Percentiles rank a stretch among this genome's conserved stretches.
These are phyloP conservation scores for Limnephilus auricula DNA, from an alignment of 2,888 invertebrate species.

Conservation along the genomic window DNA sequence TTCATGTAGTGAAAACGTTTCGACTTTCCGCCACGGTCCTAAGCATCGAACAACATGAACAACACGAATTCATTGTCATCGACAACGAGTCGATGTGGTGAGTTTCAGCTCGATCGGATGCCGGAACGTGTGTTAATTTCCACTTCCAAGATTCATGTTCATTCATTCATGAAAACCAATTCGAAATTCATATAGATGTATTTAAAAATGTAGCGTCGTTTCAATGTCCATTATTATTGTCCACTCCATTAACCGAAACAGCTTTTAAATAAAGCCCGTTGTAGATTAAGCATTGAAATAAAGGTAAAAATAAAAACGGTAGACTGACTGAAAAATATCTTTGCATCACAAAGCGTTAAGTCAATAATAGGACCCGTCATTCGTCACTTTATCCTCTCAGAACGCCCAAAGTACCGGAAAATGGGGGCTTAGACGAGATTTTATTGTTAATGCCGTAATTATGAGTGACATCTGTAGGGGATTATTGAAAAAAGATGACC, in stretches of 20 bases:
- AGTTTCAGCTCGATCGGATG: no score
- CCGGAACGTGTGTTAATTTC: no score
- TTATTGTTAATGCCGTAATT: slow-evolving; percentile 64
- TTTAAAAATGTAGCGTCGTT: background rate
- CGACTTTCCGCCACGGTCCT: no score
- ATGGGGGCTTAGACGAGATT: slow-evolving; percentile 56
- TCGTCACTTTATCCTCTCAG: slow-evolving; percentile 59
- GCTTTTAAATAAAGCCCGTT: slow-evolving; percentile 8
- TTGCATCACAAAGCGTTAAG: slow-evolving; percentile 33
- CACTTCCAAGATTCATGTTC: no score
- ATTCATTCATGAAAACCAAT: no score
- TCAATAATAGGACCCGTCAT: slow-evolving; percentile 56
- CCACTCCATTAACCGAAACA: background rate
- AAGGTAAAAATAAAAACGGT: slow-evolving; percentile 9
- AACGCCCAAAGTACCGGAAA: slow-evolving; percentile 54
- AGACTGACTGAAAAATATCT: slow-evolving; percentile 13
- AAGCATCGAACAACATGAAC: no score
- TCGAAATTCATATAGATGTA: no score
- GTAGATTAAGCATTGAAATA: background rate
- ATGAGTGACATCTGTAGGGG: slow-evolving; percentile 65
- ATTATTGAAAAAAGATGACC: slow-evolving; percentile 59
- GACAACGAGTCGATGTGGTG: no score
- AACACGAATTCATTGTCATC: no score
- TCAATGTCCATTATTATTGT: background rate
- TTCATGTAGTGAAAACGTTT: no score